Base-by-base conservation (phyloP, 64 coral and sea anemone genomes). In the Porites lutea region DNA sequence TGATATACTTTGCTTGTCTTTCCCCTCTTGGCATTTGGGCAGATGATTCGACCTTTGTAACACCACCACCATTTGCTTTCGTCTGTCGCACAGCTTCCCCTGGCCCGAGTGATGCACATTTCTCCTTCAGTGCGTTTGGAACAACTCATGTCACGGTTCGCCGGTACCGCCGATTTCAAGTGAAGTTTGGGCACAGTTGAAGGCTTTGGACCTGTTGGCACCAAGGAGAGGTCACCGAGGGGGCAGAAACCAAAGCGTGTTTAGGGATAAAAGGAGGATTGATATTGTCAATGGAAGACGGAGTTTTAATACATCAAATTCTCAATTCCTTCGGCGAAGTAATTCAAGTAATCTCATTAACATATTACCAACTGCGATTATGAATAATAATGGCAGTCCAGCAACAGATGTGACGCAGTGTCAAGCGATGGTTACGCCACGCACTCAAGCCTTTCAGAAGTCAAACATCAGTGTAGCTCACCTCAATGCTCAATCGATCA, bases 361-460 rank as follows among this genome's bases (percentile, higher is more conserved):
- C 82, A 85, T 85, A 85, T 85, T 67, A 67, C 82, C 82, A 85
- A 85, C 62, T 85, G 21, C 61, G 82, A 85, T n/a, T 85, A n/a
- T 67, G 82, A 85, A 67, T 85, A 85, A 85, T 51, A 37, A 68
- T 85, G 21, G 58, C 45, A n/a, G 79, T 83, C 53, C 59, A 83
- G 44, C 58, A 66, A 66, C 3, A 86, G 82, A 61, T 2, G 60
- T 87, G 14, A 87, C 70, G 51, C 71, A 86, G 15, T 50, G 46
- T 86, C 63, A 74, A 23, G 50, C 68, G 59, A 72, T 59, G 86
- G 69, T 75, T 50, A 88, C 18, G 70, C 86, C 7, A 75, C 14
- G 49, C 5, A 21, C 69, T 74, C 49, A 72, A 57, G 50, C 27
- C 50, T 73, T 73, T 58, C 65, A 74, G 69, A 88, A 74, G 69